Evolutionary conservation across 2,113 vertebrate species (phyloP).

Genomic region (Tichodroma muraria): DNA sequence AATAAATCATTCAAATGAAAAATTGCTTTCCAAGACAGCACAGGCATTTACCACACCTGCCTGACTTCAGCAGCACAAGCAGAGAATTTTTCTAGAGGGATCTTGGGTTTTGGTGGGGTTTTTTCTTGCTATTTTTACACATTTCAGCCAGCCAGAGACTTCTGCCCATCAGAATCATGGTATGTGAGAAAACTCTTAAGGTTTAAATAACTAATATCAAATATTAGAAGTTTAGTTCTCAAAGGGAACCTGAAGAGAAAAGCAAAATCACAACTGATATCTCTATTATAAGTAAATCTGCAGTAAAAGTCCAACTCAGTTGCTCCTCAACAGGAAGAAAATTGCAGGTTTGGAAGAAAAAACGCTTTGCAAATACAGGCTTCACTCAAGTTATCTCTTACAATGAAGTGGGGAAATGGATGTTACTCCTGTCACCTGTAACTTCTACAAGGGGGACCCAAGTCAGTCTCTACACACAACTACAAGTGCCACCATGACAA

Average conservation of each 20-base stretch:
- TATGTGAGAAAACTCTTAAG: not conserved
- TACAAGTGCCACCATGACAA: not conserved
- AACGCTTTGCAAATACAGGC: not conserved
- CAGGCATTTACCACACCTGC: not conserved
- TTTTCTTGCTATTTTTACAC: not conserved
- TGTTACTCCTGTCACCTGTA: not conserved
- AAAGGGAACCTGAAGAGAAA: not conserved
- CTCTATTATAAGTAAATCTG: not conserved
- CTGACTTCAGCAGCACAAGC: not conserved
- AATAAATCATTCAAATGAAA: not conserved
- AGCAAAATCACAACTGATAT: not conserved
- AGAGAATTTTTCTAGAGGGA: not conserved
- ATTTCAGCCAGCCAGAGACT: not conserved
- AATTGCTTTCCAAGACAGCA: not conserved
- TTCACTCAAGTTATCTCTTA: not conserved
- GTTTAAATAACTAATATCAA: not conserved
- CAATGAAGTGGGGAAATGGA: not conserved
- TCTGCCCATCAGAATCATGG: not conserved
- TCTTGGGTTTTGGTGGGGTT: not conserved
- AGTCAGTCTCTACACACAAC: not conserved
- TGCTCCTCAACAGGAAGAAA: not conserved
- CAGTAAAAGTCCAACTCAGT: not conserved
- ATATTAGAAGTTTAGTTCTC: not conserved
- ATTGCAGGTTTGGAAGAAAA: not conserved
- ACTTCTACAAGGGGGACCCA: not conserved